A percentile compares a stretch with the other conserved stretches of the same genome.
Conservation (phyloP, 2,113 vertebrate species). For the Chaetorhynchus papuensis region DNA sequence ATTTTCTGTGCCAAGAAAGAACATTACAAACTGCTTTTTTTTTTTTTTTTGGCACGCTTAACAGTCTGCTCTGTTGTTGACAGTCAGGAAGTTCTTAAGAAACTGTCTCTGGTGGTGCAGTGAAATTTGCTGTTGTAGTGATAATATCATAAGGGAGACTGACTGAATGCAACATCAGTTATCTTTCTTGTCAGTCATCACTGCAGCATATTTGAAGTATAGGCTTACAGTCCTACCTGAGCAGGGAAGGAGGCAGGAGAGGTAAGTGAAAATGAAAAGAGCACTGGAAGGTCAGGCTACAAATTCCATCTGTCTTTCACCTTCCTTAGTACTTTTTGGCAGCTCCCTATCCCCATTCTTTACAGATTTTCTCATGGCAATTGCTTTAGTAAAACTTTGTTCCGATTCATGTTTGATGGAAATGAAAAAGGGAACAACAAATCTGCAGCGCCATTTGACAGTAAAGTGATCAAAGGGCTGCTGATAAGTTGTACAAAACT, state of each 20-base stretch:
- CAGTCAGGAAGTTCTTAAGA: neutral
- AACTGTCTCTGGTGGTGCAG: neutral
- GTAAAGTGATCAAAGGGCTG: neutral
- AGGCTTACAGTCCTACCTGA: neutral
- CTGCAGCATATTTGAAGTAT: neutral
- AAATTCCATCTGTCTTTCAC: neutral
- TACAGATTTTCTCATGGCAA: neutral
- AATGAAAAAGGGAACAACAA: neutral
- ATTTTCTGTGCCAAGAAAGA: neutral
- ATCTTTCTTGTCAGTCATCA: neutral
- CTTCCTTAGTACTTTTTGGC: neutral
- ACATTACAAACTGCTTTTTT: neutral
- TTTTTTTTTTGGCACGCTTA: neutral
- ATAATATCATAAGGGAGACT: neutral
- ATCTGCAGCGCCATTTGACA: neutral
- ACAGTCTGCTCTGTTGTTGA: neutral
- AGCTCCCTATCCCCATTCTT: neutral
- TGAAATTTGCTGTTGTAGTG: neutral
- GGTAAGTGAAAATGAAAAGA: neutral
- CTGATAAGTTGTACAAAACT: neutral
- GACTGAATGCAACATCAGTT: slow-evolving; percentile 6
- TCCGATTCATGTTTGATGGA: neutral
- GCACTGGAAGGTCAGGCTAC: neutral
- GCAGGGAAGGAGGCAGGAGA: neutral
- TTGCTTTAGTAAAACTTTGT: neutral